These are phyloP conservation scores for Micronycteris hirsuta DNA, from an alignment of 2,113 vertebrate genomes.

Conservation along the genomic window DNA sequence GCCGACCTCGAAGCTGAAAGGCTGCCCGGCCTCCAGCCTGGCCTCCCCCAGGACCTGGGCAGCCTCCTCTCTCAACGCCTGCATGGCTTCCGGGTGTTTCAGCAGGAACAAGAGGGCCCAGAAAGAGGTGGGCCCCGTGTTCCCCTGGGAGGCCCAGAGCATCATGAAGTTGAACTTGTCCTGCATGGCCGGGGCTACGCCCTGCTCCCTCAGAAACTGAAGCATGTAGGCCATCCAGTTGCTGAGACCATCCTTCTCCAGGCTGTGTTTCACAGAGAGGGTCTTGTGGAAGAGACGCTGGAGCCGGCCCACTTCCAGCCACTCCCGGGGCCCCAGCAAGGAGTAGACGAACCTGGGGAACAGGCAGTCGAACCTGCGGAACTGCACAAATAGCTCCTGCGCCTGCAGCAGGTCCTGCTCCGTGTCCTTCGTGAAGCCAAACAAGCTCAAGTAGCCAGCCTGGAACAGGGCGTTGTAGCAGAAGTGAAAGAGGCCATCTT, in stretches of 20 bases:
- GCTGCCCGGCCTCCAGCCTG: slow-evolving; percentile 70
- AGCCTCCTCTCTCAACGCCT: slow-evolving; percentile 86
- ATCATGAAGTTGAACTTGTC: slow-evolving; percentile 89
- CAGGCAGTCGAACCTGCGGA: slow-evolving; percentile 87
- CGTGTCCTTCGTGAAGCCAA: slow-evolving; percentile 71
- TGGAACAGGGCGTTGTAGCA: slow-evolving; percentile 90
- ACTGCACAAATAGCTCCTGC: slow-evolving; percentile 61
- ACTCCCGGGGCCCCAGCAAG: slow-evolving; percentile 80
- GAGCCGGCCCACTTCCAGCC: slow-evolving; percentile 80
- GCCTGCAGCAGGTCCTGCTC: slow-evolving; percentile 31
- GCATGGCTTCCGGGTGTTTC: slow-evolving; percentile 90
- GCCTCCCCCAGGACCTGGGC: slow-evolving; percentile 77
- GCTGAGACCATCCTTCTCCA: slow-evolving; percentile 85
- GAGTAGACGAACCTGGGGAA: slow-evolving; percentile 88
- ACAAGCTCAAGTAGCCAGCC: slow-evolving; percentile 90
- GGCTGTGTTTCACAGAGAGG: slow-evolving; percentile 80
- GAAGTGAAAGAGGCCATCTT: slow-evolving; percentile 87
- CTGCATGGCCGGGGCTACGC: slow-evolving; percentile 79
- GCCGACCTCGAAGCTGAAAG: slow-evolving; percentile 14
- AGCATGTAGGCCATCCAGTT: slow-evolving; percentile 85
- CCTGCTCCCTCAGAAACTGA: slow-evolving; percentile 73
- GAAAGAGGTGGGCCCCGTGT: slow-evolving; percentile 89
- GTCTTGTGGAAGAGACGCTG: slow-evolving; percentile 83
- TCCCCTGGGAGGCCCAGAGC: slow-evolving; percentile 94
- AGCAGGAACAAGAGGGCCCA: slow-evolving; percentile 92